Conservation (phyloP, 2,888 invertebrate species). For the Epinotia demarniana region DNA sequence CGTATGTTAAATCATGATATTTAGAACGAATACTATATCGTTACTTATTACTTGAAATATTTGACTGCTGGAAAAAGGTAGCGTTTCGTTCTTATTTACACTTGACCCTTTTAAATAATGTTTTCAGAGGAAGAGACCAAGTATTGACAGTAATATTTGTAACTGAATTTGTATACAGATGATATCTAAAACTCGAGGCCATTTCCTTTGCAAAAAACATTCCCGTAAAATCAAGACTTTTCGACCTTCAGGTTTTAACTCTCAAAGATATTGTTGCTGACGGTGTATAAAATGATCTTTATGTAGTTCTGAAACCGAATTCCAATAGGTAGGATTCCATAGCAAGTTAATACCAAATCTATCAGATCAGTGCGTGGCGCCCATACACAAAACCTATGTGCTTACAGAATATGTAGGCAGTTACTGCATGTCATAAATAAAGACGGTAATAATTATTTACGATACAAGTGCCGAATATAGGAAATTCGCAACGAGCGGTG, state of each 20-base stretch:
- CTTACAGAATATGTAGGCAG: too few species aligned
- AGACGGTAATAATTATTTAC: too few species aligned
- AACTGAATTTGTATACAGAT: constrained; percentile 33
- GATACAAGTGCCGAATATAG: too few species aligned
- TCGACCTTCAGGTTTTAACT: neutral
- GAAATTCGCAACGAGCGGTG: too few species aligned
- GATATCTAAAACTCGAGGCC: constrained; percentile 26
- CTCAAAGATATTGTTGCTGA: constrained; percentile 12
- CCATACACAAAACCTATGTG: too few species aligned
- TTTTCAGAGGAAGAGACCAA: constrained; percentile 10
- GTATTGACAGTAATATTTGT: constrained; percentile 30
- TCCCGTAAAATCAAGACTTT: constrained; percentile 1
- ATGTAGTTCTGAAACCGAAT: neutral
- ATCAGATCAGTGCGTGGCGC: too few species aligned
- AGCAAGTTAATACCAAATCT: too few species aligned
- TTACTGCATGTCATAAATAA: too few species aligned
- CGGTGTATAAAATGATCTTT: neutral
- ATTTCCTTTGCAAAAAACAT: constrained; percentile 26
- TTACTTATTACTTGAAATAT: too few species aligned
- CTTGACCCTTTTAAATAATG: constrained; percentile 9
- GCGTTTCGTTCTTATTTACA: neutral
- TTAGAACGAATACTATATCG: too few species aligned
- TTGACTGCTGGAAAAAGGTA: neutral
- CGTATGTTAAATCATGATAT: too few species aligned
- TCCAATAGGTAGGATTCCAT: too few species aligned